Conservation (phyloP, 2,113 vertebrate species). For the Pomatostomus ruficeps region DNA sequence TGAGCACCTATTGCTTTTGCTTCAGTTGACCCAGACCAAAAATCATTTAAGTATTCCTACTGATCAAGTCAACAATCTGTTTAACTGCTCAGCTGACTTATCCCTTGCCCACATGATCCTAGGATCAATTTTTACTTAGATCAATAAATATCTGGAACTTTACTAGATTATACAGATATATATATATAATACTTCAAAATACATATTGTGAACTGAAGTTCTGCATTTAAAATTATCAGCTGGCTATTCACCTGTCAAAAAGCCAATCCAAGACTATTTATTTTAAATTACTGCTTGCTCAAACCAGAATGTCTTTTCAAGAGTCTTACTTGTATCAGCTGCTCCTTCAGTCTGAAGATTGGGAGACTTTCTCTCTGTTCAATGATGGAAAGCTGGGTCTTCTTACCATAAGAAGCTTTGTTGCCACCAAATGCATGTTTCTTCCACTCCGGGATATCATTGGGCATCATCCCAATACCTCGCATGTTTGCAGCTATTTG, state of each 20-base stretch:
- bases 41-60: not conserved
- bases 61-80: not conserved
- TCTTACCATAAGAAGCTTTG: slow-evolving; percentile 97
- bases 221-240: not conserved
- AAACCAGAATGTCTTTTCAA: not conserved
- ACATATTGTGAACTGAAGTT: not conserved
- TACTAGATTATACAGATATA: not conserved
- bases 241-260: not conserved
- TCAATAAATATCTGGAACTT: not conserved
- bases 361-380: slow-evolving; percentile 97
- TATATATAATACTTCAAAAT: not conserved
- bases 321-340: slow-evolving; percentile 88
- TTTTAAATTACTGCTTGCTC: not conserved
- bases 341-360: slow-evolving; percentile 97
- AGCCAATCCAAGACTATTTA: not conserved
- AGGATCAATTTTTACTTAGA: not conserved
- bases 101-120: not conserved
- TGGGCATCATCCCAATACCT: slow-evolving; percentile 99
- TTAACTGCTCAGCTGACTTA: not conserved
- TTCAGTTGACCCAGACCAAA: not conserved
- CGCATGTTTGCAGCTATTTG: slow-evolving; percentile 99
- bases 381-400: slow-evolving; percentile 92
- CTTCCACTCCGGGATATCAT: slow-evolving; percentile 98
- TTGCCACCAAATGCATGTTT: slow-evolving; percentile 97
- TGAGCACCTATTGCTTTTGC: not conserved